A percentile compares a stretch with the other conserved stretches of the same genome.
These are phyloP conservation scores for Paramormyrops kingsleyae DNA, from an alignment of 2,113 vertebrate species.

Conservation along the genomic window DNA sequence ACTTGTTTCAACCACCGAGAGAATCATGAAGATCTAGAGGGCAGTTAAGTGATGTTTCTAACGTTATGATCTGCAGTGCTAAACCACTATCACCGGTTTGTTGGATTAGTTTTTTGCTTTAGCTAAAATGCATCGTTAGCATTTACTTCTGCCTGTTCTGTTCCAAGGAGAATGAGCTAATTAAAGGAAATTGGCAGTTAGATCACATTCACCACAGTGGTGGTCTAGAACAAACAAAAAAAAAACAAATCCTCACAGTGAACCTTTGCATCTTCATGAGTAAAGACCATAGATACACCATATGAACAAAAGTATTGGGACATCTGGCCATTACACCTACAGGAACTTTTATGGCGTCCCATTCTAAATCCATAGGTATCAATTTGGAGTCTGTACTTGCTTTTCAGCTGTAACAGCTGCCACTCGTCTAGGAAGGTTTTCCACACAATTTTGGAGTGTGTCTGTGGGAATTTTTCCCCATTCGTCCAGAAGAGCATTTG, in stretches of 20 bases:
- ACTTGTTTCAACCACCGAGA: neutral
- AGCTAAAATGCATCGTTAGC: neutral
- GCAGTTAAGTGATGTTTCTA: neutral
- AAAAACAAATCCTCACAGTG: slow-evolving; percentile 29
- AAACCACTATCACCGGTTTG: neutral
- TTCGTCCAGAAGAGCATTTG: neutral
- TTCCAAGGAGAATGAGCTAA: slow-evolving; percentile 34
- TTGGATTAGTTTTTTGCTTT: neutral
- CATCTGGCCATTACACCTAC: neutral
- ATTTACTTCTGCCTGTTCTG: neutral
- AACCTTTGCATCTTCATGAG: slow-evolving; percentile 35
- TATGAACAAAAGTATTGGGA: neutral
- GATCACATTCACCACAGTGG: slow-evolving; percentile 35
- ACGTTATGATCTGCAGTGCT: neutral
- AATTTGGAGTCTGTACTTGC: neutral
- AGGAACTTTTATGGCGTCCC: neutral
- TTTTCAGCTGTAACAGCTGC: neutral
- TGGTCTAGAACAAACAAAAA: slow-evolving; percentile 25
- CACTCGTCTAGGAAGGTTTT: neutral
- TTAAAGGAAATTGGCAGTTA: slow-evolving; percentile 40
- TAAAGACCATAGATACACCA: slow-evolving; percentile 31
- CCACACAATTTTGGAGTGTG: neutral
- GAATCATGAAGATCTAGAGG: neutral
- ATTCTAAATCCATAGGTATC: neutral
- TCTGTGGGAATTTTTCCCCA: neutral